Evolutionary conservation across 2,797 vertebrate species (phyloP), one percentile per base, ranked within the genome.

Genomic region (Heliangelus exortis): DNA sequence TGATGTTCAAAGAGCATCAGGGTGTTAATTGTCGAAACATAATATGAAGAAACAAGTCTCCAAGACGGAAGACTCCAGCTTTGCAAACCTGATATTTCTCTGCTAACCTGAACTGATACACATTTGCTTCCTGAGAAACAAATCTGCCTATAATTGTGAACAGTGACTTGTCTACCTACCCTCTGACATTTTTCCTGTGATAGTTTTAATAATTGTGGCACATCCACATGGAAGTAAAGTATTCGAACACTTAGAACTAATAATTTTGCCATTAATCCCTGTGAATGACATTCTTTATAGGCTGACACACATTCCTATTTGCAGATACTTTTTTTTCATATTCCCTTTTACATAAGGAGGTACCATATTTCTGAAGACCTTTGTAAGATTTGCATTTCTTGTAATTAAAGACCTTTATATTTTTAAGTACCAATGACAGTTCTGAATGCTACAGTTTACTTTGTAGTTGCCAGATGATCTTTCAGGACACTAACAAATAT

Each of bases 1-100:
- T 95, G 86, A 77, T 87, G 63, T 87, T 87, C 51, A 58, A 84
- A 95, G 66, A 86, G 12, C 26, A 65, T 81, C 26, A 45, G 45
- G 18, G 21, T 92, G 53, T 89, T 92, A 92, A 74, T 93, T 89
- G 61, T 9, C 82, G 85, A 87, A 84, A 86, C 4, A 7, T 47
- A 88, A 58, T 87, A 66, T 1, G 10, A 91, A 62, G 85, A 93
- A 91, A 31, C 10, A 36, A 47, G 17, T 85, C 48, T 82, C 31
- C 13, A 45, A 19, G 9, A 62, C 0, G 0, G 33, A 78, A 84
- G 65, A 33, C 16, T 77, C 29, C 25, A 55, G 12, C 54, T 26
- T 34, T 79, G 48, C 61, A 94, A 67, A 76, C 26, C 29, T 74
- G 23, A 15, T 74, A 61, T 23, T 59, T 93, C 62, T 83, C 22